Percentiles rank a stretch among this genome's conserved stretches.
Evolutionary conservation across 2,797 vertebrate species (phyloP).

Genomic region (Coluber constrictor): DNA sequence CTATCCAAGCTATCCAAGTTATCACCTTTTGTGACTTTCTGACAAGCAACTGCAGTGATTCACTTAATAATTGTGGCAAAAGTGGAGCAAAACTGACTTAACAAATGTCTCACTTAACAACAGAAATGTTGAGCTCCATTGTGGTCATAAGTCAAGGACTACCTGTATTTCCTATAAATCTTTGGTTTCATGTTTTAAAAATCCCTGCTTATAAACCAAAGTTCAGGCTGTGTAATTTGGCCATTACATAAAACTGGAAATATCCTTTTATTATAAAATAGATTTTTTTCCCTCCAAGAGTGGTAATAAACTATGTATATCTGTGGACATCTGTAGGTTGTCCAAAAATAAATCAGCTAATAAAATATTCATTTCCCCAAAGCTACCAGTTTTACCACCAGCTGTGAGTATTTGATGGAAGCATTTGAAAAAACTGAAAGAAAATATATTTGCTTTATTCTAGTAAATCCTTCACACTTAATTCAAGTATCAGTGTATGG

Average conservation of each 20-base stretch:
- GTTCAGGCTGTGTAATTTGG: slow-evolving; percentile 42
- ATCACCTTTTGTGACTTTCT: not conserved
- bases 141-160: not conserved
- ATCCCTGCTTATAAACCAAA: slow-evolving; percentile 35
- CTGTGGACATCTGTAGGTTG: slow-evolving; percentile 49
- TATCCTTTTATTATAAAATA: slow-evolving; percentile 39
- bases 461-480: not conserved
- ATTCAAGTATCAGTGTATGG: not conserved
- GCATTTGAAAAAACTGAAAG: slow-evolving; percentile 48
- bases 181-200: slow-evolving; percentile 39
- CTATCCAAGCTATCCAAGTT: too few species aligned
- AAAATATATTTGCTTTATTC: slow-evolving; percentile 6
- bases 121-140: not conserved
- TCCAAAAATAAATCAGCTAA: slow-evolving; percentile 46
- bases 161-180: slow-evolving; percentile 16
- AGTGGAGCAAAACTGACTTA: not conserved
- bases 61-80: not conserved
- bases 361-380: slow-evolving; percentile 60
- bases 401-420: slow-evolving; percentile 51
- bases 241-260: slow-evolving; percentile 24
- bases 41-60: not conserved
- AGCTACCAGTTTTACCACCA: slow-evolving; percentile 51
- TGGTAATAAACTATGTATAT: slow-evolving; percentile 45
- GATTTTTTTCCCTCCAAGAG: slow-evolving; percentile 3
- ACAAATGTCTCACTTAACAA: not conserved